phyloP scores from a whole-genome alignment of 2,113 vertebrate genomes.

The Myotis brandtii region DNA sequence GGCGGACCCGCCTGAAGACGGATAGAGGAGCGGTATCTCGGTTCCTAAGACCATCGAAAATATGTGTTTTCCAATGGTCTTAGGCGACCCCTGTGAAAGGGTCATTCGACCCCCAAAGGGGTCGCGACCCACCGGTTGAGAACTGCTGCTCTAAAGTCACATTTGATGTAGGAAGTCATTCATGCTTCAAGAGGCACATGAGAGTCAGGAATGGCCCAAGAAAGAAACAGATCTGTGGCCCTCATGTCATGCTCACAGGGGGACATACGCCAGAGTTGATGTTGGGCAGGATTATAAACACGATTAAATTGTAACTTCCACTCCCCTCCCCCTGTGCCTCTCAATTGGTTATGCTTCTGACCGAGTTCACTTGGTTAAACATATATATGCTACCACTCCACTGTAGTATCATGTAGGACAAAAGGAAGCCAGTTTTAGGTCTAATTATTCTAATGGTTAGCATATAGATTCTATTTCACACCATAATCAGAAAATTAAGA shows the following conservation, averaged over 20 bases:
- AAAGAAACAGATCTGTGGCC: not conserved
- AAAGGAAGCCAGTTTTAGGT: not conserved
- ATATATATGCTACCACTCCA: not conserved
- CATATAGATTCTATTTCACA: not conserved
- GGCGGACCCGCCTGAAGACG: too few species aligned
- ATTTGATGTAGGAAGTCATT: not conserved
- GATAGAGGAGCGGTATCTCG: too few species aligned
- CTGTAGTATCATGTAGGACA: not conserved
- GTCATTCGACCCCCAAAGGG: too few species aligned
- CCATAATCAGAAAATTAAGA: slow-evolving; percentile 7
- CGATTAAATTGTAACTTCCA: not conserved
- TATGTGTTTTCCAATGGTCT: too few species aligned
- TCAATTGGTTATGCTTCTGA: not conserved
- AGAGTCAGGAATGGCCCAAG: not conserved
- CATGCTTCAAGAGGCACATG: not conserved
- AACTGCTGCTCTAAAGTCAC: not conserved
- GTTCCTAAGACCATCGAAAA: too few species aligned
- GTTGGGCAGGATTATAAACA: not conserved
- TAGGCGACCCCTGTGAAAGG: too few species aligned
- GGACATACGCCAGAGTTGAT: not conserved
- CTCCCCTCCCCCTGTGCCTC: not conserved
- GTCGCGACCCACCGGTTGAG: too few species aligned
- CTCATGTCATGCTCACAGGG: not conserved
- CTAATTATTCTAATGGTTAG: not conserved
- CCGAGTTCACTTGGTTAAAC: not conserved